Conservation (phyloP, 2,888 invertebrate species). For the Morpho achilles region DNA sequence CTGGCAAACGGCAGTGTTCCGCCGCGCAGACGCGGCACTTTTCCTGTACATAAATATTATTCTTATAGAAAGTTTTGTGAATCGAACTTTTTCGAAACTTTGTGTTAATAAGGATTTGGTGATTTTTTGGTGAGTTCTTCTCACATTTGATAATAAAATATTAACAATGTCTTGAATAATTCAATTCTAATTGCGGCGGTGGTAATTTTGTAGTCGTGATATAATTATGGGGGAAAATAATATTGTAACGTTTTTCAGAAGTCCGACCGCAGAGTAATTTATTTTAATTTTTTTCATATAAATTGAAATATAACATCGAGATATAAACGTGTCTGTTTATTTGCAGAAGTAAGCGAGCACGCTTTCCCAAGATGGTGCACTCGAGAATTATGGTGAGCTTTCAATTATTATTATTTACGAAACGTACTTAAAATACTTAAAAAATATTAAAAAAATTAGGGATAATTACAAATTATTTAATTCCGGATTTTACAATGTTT, state of each 20-base stretch:
- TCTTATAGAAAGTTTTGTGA: slow-evolving; percentile 21
- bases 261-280: slow-evolving; percentile 16
- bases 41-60: neutral
- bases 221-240: slow-evolving; percentile 15
- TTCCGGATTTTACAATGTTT: no score
- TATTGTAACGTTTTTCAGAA: slow-evolving; percentile 17
- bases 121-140: slow-evolving; percentile 18
- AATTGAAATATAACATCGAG: slow-evolving; percentile 6
- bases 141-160: neutral
- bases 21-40: slow-evolving; percentile 30
- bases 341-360: slow-evolving; percentile 19
- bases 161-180: neutral
- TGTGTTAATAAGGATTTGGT: slow-evolving; percentile 17
- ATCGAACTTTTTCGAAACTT: slow-evolving; percentile 2
- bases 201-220: slow-evolving; percentile 21
- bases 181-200: neutral
- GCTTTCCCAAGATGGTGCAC: slow-evolving; percentile 17
- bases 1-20: slow-evolving; percentile 41
- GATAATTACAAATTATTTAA: no score
- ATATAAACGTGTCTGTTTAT: slow-evolving; percentile 6
- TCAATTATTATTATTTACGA: neutral
- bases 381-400: slow-evolving; percentile 12
- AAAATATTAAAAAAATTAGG: no score
- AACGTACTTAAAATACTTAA: no score
- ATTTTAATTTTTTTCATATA: slow-evolving; percentile 5